Evolutionary conservation across 2,113 vertebrate genomes (phyloP), one percentile per base, ranked within the genome.

Genomic region (Antigone vipio): DNA sequence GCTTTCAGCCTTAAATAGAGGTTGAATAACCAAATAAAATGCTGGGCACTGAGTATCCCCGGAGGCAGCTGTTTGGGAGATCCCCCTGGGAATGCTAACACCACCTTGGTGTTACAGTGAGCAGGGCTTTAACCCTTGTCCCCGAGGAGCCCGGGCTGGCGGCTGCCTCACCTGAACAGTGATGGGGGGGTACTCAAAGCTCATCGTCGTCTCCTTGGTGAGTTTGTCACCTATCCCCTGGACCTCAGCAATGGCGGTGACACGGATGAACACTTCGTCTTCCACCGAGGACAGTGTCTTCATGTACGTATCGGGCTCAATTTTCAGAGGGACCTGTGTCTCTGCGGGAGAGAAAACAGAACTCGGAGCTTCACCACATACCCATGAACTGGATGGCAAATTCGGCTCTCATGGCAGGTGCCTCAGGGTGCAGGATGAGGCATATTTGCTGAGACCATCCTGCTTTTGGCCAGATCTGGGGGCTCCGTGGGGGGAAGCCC

Each of bases 161-260:
- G 1, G 50, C 82, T 88, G 63, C 38, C 93, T 98, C 95, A 98
- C 98, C 97, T 98, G 96, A 21, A 98, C 23, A 5, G 58, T 95
- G 86, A 98, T 95, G 47, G 95, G 74, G 0, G 97, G 97, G n/a
- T 98, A 98, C 23, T 91, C 55, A 2, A 98, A 98, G 12, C n/a
- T 81, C 86, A 94, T 74, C 0, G 69, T 55, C 0, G 18, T 32
- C 34, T 98, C 96, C 27, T 97, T 94, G 13, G 96, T 94, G 34
- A 95, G 73, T 62, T 85, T 97, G 42, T 98, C 96, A 0, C 85
- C n/a, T 0, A 80, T 92, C 7, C 88, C 97, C 64, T 82, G 47
- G 56, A 95, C 92, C 67, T 97, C 96, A 0, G 82, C 96, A 29
- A 97, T 53, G 32, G 96, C 69, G 2, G 95, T 97, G 49, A 96